Evolutionary conservation across 2,888 invertebrate species (phyloP).

Genomic region (Mallateleia sp.): DNA sequence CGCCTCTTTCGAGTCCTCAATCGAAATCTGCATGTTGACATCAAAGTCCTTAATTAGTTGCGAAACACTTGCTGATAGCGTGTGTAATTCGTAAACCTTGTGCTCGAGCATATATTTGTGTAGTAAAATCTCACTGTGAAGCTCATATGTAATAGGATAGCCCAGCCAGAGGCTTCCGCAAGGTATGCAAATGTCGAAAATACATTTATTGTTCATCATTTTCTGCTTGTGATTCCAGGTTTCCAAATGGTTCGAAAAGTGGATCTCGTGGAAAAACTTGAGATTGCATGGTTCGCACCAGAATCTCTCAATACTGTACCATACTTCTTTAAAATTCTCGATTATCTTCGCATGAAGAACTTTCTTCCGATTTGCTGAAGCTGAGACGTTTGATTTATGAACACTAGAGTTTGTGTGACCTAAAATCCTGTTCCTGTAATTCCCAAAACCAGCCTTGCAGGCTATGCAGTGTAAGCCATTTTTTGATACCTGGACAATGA

Average conservation of each 20-base stretch:
- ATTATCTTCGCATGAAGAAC: constrained; percentile 28
- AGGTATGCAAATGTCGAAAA: constrained; percentile 81
- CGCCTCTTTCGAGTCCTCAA: constrained; percentile 73
- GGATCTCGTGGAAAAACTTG: constrained; percentile 62
- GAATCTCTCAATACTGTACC: constrained; percentile 83
- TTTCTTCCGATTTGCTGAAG: constrained; percentile 1
- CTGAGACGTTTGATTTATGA: constrained; percentile 28
- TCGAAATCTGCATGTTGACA: constrained; percentile 58
- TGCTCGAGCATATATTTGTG: constrained; percentile 82
- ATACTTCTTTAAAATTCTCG: constrained; percentile 58
- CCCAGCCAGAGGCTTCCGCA: constrained; percentile 84
- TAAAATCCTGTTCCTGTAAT: constrained; percentile 45
- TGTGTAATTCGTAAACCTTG: constrained; percentile 79
- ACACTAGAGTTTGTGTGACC: constrained; percentile 34
- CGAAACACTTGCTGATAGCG: too few relatives aligned
- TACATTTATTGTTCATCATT: neutral
- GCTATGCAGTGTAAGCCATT: constrained; percentile 43
- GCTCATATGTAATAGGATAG: constrained; percentile 56
- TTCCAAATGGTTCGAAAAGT: constrained; percentile 62
- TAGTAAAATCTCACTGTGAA: constrained; percentile 78
- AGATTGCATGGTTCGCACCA: constrained; percentile 76
- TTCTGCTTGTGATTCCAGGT: constrained; percentile 66
- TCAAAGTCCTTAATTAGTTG: constrained; percentile 74
- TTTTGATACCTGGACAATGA: constrained; percentile 40
- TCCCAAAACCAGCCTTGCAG: constrained; percentile 48